Evolutionary conservation across 2,888 invertebrate species (phyloP).

Genomic region (Augochlorella aurata): DNA sequence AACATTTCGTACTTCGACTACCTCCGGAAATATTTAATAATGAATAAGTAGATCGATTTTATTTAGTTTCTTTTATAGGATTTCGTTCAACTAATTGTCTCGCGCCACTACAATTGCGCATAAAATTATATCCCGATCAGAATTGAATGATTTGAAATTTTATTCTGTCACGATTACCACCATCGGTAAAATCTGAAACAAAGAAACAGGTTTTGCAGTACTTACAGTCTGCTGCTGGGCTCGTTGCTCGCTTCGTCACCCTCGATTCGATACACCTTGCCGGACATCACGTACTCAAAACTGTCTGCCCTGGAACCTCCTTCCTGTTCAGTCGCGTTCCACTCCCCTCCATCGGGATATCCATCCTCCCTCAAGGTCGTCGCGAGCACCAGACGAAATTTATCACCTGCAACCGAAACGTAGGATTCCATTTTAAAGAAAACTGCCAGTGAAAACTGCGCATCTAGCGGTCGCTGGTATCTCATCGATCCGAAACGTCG

Average conservation of each 20-base stretch:
- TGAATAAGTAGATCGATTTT: background rate
- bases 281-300: constrained; percentile 99
- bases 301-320: constrained; percentile 94
- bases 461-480: background rate
- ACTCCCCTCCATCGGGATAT: constrained; percentile 95
- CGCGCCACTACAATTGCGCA: background rate
- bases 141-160: constrained; percentile 4
- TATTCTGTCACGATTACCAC: constrained; percentile 31
- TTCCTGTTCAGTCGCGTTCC: constrained; percentile 94
- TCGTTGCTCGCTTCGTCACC: constrained; percentile 96
- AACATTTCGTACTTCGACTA: background rate
- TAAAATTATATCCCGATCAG: background rate
- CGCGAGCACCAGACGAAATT: constrained; percentile 94
- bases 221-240: constrained; percentile 90
- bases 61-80: no score
- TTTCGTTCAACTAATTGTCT: background rate
- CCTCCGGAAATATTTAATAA: background rate
- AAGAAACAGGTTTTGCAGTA: constrained; percentile 46
- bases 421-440: background rate
- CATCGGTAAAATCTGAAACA: background rate
- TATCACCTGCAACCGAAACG: constrained; percentile 73
- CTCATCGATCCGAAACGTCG: background rate
- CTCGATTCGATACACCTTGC: constrained; percentile 98
- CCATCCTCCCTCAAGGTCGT: constrained; percentile 98
- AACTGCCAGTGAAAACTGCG: background rate